These are phyloP conservation scores for Lordiphosa collinella DNA, from an alignment of 1,140 invertebrate species.

Conservation along the genomic window DNA sequence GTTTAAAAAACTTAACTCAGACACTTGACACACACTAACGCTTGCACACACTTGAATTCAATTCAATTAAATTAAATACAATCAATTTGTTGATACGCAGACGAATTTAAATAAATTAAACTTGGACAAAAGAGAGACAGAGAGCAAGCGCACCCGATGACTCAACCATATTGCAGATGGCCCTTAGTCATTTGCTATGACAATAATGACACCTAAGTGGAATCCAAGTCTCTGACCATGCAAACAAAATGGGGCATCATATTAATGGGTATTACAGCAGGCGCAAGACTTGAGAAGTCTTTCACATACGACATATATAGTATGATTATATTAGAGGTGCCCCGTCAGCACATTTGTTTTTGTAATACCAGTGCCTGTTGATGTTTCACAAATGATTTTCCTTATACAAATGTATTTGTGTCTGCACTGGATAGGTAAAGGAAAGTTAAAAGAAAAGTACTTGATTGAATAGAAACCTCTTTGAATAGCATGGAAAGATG, in stretches of 20 bases:
- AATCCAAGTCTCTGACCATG: constrained; percentile 31
- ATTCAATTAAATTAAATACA: constrained; percentile 74
- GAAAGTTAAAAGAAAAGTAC: too few relatives aligned
- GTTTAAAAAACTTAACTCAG: constrained; percentile 29
- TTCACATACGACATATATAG: too few relatives aligned
- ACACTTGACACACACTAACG: constrained; percentile 19
- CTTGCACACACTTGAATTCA: constrained; percentile 39
- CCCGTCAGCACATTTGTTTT: too few relatives aligned
- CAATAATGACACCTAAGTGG: constrained; percentile 50
- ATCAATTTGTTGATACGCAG: constrained; percentile 76
- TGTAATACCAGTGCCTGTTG: too few relatives aligned
- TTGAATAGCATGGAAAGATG: too few relatives aligned
- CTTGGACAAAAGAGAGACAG: constrained; percentile 7
- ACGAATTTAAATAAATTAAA: constrained; percentile 70
- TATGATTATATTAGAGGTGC: too few relatives aligned
- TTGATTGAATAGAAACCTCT: too few relatives aligned
- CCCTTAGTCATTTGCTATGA: constrained; percentile 25
- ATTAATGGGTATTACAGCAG: too few relatives aligned
- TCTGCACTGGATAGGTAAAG: too few relatives aligned
- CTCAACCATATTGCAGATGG: constrained; percentile 38
- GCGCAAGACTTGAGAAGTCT: too few relatives aligned
- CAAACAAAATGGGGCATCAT: constrained; percentile 4
- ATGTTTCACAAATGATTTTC: too few relatives aligned
- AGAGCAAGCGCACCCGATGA: constrained; percentile 33
- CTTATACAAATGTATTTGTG: too few relatives aligned